Percentiles rank a stretch among this genome's conserved stretches.
phyloP scores from a whole-genome alignment of 64 coral and sea anemone genomes.

The Hydrozoanthus tunicans region DNA sequence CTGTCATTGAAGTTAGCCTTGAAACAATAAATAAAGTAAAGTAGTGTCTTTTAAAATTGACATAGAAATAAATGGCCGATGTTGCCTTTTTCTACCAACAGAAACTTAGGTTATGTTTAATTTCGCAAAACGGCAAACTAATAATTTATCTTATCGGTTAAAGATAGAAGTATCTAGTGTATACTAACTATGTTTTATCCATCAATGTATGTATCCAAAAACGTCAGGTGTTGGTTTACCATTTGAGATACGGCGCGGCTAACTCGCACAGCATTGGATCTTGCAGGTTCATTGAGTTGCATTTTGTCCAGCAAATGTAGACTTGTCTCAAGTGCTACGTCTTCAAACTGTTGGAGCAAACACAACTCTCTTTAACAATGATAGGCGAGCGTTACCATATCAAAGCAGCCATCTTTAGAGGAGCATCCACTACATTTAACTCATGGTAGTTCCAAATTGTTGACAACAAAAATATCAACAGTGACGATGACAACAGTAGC shows the following conservation, averaged over 20 bases:
- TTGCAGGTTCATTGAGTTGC: conserved; percentile 53
- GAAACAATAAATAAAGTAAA: no score
- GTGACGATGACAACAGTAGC: background rate
- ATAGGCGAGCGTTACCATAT: background rate
- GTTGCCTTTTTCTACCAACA: no score
- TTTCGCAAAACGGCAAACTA: no score
- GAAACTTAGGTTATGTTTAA: no score
- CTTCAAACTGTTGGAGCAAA: conserved; percentile 66
- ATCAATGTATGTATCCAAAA: background rate
- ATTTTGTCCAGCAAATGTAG: conserved; percentile 58
- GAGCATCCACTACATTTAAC: background rate
- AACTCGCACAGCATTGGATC: conserved; percentile 58
- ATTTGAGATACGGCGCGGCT: conserved; percentile 72
- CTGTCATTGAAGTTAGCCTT: no score
- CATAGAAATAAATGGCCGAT: no score
- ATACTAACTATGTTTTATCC: no score
- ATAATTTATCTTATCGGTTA: no score
- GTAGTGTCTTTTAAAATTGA: no score
- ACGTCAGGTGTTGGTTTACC: conserved; percentile 31
- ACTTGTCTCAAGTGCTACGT: conserved; percentile 57
- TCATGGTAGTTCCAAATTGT: background rate
- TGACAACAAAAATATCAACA: background rate
- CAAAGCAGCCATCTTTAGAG: background rate
- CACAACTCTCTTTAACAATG: background rate
- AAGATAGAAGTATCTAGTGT: no score